Percentiles rank a stretch among this genome's conserved stretches.
Evolutionary conservation across 2,888 invertebrate genomes (phyloP).

Genomic region (Cephus sareptanus): DNA sequence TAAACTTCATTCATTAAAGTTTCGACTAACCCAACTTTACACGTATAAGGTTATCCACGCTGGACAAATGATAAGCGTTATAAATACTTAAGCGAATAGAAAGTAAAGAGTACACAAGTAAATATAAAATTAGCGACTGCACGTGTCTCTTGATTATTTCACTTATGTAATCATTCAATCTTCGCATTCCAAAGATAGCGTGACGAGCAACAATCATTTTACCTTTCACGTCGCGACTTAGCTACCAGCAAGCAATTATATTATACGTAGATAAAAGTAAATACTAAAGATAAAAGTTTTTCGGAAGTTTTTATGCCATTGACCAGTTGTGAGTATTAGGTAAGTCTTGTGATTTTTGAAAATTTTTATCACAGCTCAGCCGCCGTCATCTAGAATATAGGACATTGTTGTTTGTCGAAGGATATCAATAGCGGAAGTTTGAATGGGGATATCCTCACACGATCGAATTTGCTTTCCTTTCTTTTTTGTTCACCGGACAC

Average conservation of each 20-base stretch:
- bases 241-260: not conserved
- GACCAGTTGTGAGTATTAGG: too few relatives aligned
- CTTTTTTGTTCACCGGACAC: not conserved
- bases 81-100: too few relatives aligned
- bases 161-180: not conserved
- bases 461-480: not conserved
- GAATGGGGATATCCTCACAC: not conserved
- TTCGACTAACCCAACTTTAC: not conserved
- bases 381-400: not conserved
- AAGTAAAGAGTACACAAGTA: not conserved
- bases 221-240: not conserved
- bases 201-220: not conserved
- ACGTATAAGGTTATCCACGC: not conserved
- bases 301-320: not conserved
- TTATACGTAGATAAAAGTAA: not conserved
- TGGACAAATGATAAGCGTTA: not conserved
- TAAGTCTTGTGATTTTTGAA: too few relatives aligned
- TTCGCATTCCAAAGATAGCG: not conserved
- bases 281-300: not conserved
- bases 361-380: not conserved
- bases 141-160: too few relatives aligned
- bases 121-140: not conserved
- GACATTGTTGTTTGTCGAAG: not conserved
- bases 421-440: not conserved
- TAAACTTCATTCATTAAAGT: not conserved